Conservation (phyloP, 2,797 vertebrate species). For the Aplochiton taeniatus region DNA sequence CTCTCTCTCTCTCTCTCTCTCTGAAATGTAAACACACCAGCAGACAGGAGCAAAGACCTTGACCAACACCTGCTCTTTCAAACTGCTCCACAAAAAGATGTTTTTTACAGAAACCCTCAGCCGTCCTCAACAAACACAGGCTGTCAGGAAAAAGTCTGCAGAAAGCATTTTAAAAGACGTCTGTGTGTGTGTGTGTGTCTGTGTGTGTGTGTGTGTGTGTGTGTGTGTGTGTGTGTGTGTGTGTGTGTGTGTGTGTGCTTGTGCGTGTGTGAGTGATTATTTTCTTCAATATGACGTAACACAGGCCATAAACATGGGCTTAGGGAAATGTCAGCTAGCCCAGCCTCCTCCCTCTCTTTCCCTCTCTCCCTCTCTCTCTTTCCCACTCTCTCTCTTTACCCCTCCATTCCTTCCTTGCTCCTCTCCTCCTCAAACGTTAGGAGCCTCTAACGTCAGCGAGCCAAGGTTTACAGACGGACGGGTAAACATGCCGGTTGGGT, state of each 20-base stretch:
- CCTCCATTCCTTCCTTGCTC: background rate
- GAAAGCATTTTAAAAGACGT: constrained; percentile 30
- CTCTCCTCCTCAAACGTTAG: background rate
- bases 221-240: constrained; percentile 27
- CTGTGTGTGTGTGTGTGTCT: constrained; percentile 57
- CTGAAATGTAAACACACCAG: too few species aligned
- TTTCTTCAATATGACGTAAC: constrained; percentile 10
- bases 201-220: constrained; percentile 38
- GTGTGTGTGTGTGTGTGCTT: too few species aligned
- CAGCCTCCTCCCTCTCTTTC: background rate
- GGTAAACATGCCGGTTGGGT: constrained; percentile 56
- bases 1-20: too few species aligned
- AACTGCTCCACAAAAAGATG: too few species aligned
- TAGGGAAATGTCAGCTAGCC: background rate
- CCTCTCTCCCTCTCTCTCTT: background rate
- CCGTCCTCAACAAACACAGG: too few species aligned
- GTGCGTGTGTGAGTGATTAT: constrained; percentile 4
- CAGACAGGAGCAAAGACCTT: too few species aligned
- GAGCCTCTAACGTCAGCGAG: constrained; percentile 12
- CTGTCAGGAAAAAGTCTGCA: too few species aligned
- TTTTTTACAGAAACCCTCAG: too few species aligned
- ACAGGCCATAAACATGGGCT: background rate
- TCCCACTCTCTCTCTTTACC: too few species aligned
- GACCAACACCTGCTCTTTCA: too few species aligned
- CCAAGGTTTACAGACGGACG: constrained; percentile 24